Conservation (phyloP, 2,888 invertebrate genomes). For the Mycogona germanica region DNA sequence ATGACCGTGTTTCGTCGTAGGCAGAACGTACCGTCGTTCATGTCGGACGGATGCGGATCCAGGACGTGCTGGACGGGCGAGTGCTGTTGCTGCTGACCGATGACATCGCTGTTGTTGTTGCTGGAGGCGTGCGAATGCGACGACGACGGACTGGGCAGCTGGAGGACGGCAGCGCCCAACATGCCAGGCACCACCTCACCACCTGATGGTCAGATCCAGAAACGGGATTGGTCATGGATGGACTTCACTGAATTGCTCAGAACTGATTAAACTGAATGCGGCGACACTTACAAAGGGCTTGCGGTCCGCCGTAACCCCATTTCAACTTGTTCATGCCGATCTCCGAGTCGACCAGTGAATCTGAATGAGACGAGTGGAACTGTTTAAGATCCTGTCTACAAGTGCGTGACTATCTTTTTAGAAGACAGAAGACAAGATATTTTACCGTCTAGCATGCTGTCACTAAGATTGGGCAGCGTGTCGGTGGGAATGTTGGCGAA, state of each 20-base stretch:
- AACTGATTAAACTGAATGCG: background rate
- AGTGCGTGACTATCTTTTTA: background rate
- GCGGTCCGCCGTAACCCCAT: constrained; percentile 18
- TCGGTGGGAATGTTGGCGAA: constrained; percentile 30
- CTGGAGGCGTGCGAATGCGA: constrained; percentile 12
- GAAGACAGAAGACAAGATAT: background rate
- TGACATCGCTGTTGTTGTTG: constrained; percentile 8
- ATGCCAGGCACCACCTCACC: background rate
- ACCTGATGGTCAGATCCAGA: too few relatives aligned
- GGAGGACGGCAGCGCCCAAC: background rate
- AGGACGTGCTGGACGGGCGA: constrained; percentile 2
- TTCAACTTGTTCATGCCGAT: constrained; percentile 17
- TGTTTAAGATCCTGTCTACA: too few relatives aligned
- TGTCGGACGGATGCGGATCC: background rate
- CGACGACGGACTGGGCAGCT: constrained; percentile 9
- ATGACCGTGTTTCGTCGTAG: too few relatives aligned
- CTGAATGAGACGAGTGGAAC: constrained; percentile 7
- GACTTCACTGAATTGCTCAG: too few relatives aligned
- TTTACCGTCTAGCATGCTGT: constrained; percentile 23
- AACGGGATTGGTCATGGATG: background rate
- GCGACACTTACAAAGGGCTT: constrained; percentile 6
- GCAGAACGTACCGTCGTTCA: constrained; percentile 4
- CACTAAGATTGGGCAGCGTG: constrained; percentile 25
- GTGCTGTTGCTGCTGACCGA: constrained; percentile 3
- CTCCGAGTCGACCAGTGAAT: constrained; percentile 17